Conservation (phyloP, 2,797 vertebrate genomes). For the Micrastur ruficollis region DNA sequence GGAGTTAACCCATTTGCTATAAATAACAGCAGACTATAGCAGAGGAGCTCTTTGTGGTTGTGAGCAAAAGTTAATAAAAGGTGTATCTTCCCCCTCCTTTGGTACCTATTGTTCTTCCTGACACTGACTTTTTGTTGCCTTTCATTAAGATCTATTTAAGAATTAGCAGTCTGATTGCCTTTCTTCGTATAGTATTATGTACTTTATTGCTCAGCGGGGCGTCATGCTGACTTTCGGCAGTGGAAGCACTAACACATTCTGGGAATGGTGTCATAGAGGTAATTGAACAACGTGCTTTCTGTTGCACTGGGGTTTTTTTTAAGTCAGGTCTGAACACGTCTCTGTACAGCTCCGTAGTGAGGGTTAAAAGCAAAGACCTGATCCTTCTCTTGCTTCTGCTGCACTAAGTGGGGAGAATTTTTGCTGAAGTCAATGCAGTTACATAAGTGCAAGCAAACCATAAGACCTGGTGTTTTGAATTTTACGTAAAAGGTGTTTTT, state of each 20-base stretch:
- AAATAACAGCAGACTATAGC: neutral
- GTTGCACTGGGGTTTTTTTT: neutral
- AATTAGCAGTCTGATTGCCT: constrained; percentile 19
- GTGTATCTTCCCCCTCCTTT: neutral
- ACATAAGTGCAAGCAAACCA: neutral
- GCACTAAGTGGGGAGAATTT: neutral
- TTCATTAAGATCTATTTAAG: constrained; percentile 19
- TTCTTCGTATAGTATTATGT: neutral
- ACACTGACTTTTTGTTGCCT: neutral
- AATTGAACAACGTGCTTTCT: neutral
- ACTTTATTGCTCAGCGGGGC: neutral
- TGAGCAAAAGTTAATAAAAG: neutral
- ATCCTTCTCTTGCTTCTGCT: neutral
- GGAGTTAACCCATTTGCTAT: neutral
- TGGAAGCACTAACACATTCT: neutral
- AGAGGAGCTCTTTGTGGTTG: neutral
- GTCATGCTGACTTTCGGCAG: neutral
- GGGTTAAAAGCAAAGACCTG: neutral
- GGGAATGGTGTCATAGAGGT: neutral
- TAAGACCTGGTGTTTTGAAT: neutral
- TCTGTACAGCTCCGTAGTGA: neutral
- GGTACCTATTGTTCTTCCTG: neutral
- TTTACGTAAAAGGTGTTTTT: neutral
- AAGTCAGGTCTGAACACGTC: neutral
- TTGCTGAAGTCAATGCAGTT: neutral